Evolutionary conservation across 1,140 invertebrate genomes (phyloP).

Genomic region (Mamestra configurata): DNA sequence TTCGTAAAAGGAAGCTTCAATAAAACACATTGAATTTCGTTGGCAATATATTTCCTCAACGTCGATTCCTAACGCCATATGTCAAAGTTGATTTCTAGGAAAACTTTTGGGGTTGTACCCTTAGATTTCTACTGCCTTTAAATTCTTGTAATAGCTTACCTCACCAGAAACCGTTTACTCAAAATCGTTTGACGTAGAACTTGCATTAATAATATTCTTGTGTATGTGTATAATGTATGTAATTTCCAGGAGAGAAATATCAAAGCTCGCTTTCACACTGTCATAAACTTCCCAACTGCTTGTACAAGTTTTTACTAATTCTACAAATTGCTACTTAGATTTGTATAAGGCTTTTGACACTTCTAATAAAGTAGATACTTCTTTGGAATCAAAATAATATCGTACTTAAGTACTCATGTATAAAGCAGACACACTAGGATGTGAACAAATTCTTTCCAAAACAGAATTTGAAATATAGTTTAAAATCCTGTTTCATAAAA

Average conservation of each 20-base stretch:
- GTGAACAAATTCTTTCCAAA: not conserved
- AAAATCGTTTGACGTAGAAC: not conserved
- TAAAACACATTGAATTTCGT: not conserved
- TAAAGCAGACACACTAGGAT: not conserved
- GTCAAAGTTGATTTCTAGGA: not conserved
- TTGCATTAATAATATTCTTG: not conserved
- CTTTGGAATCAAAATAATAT: too few species aligned
- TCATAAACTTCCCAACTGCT: not conserved
- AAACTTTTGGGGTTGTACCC: constrained; percentile 15
- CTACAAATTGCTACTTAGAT: not conserved
- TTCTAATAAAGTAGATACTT: not conserved
- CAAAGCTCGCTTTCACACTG: not conserved
- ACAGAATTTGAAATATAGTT: not conserved
- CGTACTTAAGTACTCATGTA: too few species aligned
- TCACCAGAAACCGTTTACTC: not conserved
- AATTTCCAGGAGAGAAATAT: not conserved
- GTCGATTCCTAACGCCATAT: constrained; percentile 8
- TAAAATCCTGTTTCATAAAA: not conserved
- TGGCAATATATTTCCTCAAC: constrained; percentile 21
- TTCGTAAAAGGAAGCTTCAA: not conserved
- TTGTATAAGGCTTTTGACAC: not conserved
- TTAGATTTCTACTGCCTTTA: not conserved
- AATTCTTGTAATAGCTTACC: constrained; percentile 1
- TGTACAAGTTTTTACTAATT: not conserved
- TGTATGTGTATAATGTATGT: too few species aligned